phyloP scores from a whole-genome alignment of 2,888 invertebrate genomes.

The Hyalella azteca region DNA sequence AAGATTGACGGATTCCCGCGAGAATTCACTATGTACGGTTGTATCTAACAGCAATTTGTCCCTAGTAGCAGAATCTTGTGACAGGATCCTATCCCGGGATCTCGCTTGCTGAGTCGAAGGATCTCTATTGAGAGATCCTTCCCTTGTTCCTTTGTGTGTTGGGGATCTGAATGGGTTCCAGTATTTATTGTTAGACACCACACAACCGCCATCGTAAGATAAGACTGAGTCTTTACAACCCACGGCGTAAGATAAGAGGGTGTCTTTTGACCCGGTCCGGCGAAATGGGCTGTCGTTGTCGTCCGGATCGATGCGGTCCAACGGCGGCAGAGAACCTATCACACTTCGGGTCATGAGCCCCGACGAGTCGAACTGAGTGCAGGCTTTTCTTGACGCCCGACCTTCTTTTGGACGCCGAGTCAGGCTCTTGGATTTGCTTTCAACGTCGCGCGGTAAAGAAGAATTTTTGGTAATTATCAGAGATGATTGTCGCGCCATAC shows the following conservation, averaged over 20 bases:
- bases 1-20: too few relatives aligned
- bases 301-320: constrained; percentile 13
- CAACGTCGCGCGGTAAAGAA: neutral
- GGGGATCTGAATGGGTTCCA: neutral
- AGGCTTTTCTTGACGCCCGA: neutral
- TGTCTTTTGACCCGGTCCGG: constrained; percentile 29
- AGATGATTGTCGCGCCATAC: neutral
- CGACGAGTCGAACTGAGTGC: constrained; percentile 13
- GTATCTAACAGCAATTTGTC: too few relatives aligned
- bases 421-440: constrained; percentile 24
- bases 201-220: too few relatives aligned
- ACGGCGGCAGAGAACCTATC: neutral
- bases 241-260: neutral
- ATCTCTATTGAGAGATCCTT: neutral
- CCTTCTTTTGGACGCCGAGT: constrained; percentile 1
- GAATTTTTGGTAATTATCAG: neutral
- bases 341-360: constrained; percentile 33
- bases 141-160: neutral
- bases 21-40: too few relatives aligned
- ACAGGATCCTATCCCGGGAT: neutral
- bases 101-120: neutral
- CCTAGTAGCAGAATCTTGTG: neutral
- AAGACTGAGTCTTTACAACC: neutral
- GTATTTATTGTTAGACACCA: too few relatives aligned
- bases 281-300: constrained; percentile 16